Conservation (phyloP, 2,113 vertebrate species). For the Collichthys lucidus region DNA sequence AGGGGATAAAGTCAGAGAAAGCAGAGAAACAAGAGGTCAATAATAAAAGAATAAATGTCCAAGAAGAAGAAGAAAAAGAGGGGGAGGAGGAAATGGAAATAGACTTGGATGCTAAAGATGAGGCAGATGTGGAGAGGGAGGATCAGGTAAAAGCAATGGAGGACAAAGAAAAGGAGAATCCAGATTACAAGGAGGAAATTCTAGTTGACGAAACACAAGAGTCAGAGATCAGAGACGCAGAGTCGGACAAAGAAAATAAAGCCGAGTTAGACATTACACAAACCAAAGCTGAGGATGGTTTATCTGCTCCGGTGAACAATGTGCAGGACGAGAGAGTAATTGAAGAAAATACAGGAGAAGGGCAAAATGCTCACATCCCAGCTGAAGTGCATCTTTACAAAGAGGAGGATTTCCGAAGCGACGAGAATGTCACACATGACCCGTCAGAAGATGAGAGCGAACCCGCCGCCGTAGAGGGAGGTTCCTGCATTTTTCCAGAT, state of each 20-base stretch:
- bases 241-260: conserved; percentile 21
- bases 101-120: background rate
- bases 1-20: conserved; percentile 16
- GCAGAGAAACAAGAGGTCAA: conserved; percentile 2
- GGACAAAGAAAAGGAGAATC: conserved; percentile 28
- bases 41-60: conserved; percentile 1
- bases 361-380: conserved; percentile 10
- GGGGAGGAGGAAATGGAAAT: conserved; percentile 14
- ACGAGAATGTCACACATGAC: background rate
- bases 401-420: conserved; percentile 4
- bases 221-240: conserved; percentile 6
- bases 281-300: conserved; percentile 19
- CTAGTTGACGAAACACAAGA: background rate
- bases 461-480: background rate
- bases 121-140: background rate
- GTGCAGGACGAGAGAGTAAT: conserved; percentile 3
- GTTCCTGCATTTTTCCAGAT: background rate
- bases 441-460: conserved; percentile 5
- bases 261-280: conserved; percentile 10
- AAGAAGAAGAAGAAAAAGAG: conserved; percentile 25
- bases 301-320: conserved; percentile 46
- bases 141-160: conserved; percentile 5
- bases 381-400: conserved; percentile 16
- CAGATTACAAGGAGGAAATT: conserved; percentile 11
- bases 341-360: conserved; percentile 19